Evolutionary conservation across 1,140 invertebrate species (phyloP).

Genomic region (Megalonaias nervosa): DNA sequence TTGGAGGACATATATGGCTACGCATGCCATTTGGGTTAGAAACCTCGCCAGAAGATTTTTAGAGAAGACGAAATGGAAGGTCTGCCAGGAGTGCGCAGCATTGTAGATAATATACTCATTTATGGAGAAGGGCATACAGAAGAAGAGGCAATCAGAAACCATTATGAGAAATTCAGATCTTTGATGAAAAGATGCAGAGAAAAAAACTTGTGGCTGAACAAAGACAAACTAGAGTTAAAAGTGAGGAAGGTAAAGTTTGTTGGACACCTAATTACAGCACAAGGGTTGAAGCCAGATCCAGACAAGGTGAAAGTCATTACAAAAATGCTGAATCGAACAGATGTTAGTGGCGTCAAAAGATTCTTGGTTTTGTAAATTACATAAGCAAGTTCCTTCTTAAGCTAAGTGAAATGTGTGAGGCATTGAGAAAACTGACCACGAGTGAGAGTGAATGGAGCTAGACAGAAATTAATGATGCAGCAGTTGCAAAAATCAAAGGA

Average conservation of each 20-base stretch:
- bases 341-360: not conserved
- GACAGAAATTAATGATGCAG: too few species aligned
- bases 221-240: too few species aligned
- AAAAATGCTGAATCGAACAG: constrained; percentile 5
- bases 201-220: too few species aligned
- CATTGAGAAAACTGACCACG: constrained; percentile 35
- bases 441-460: too few species aligned
- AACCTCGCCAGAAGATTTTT: constrained; percentile 69
- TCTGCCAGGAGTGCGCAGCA: constrained; percentile 39
- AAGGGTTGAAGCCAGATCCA: too few species aligned
- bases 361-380: constrained; percentile 41
- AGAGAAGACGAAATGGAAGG: constrained; percentile 67
- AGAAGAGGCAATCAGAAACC: too few species aligned
- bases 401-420: constrained; percentile 30
- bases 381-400: constrained; percentile 41
- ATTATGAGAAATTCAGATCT: too few species aligned
- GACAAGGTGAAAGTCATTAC: too few species aligned
- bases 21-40: constrained; percentile 38
- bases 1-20: constrained; percentile 39
- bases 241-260: too few species aligned
- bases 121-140: not conserved
- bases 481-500: too few species aligned
- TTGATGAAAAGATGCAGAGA: too few species aligned
- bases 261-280: too few species aligned
- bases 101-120: constrained; percentile 66